These are phyloP conservation scores for Gephyroberyx darwinii DNA, from an alignment of 2,797 vertebrate species.

Conservation along the genomic window DNA sequence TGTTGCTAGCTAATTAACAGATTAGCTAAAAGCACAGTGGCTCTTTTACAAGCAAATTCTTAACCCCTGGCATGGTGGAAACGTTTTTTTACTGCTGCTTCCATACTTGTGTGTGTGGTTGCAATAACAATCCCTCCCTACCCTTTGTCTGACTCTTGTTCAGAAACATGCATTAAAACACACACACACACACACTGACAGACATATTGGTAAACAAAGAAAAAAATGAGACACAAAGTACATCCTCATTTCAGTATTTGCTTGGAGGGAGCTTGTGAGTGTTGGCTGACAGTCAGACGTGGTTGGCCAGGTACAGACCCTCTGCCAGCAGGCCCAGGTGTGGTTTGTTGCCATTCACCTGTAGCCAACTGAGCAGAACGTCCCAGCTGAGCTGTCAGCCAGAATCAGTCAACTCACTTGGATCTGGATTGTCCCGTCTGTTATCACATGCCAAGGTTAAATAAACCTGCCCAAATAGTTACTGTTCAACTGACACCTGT, in stretches of 20 bases:
- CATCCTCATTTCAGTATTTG: conserved; percentile 23
- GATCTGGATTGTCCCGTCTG: conserved; percentile 34
- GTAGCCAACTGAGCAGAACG: conserved; percentile 17
- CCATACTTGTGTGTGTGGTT: conserved; percentile 20
- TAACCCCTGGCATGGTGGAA: conserved; percentile 42
- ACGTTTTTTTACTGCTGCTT: conserved; percentile 40
- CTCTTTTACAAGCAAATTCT: conserved; percentile 52
- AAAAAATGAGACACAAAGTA: conserved; percentile 8
- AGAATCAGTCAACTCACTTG: conserved; percentile 20
- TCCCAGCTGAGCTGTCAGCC: conserved; percentile 26
- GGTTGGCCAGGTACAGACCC: conserved; percentile 44
- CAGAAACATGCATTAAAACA: conserved; percentile 5
- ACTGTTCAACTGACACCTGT: conserved; percentile 26
- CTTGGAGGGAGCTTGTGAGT: conserved; percentile 30
- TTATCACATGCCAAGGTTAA: conserved; percentile 32
- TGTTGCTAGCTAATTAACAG: conserved; percentile 44
- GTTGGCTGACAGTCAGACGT: conserved; percentile 59
- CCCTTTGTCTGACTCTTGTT: background rate
- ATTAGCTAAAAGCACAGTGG: conserved; percentile 45
- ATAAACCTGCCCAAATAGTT: conserved; percentile 30
- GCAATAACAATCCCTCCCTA: conserved; percentile 1
- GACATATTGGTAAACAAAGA: conserved; percentile 1
- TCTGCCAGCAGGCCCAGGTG: conserved; percentile 49
- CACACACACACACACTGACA: conserved; percentile 18
- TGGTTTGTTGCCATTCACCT: conserved; percentile 45